A percentile compares a stretch with the other conserved stretches of the same genome.
Conservation (phyloP, 2,113 vertebrate genomes). For the Sinocyclocheilus maitianheensis region DNA sequence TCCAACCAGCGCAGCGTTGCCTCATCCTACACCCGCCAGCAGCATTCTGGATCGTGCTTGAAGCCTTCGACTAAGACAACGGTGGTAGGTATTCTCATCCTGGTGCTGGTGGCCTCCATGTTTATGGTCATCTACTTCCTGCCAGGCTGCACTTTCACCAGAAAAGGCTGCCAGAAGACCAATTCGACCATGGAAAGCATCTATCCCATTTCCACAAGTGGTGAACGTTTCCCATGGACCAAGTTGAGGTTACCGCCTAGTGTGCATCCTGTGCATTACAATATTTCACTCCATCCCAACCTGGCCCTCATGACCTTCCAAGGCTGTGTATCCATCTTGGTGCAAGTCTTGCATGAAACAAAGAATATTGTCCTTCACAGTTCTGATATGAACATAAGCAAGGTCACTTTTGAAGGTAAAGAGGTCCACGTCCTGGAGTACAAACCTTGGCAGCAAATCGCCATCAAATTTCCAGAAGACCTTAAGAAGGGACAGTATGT, state of each 20-base stretch:
- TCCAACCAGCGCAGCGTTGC: slow-evolving; percentile 76
- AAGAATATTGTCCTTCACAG: slow-evolving; percentile 85
- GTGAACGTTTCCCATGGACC: slow-evolving; percentile 89
- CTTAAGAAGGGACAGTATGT: slow-evolving; percentile 81
- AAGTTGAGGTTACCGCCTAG: slow-evolving; percentile 81
- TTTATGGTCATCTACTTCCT: slow-evolving; percentile 86
- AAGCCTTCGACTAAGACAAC: slow-evolving; percentile 79
- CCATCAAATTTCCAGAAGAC: slow-evolving; percentile 77
- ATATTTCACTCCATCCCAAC: slow-evolving; percentile 84
- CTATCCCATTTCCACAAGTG: slow-evolving; percentile 82
- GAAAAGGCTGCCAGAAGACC: slow-evolving; percentile 85
- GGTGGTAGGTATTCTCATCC: slow-evolving; percentile 79
- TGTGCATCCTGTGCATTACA: slow-evolving; percentile 83
- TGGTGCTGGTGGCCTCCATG: slow-evolving; percentile 82
- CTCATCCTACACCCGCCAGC: slow-evolving; percentile 79
- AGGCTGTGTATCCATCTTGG: slow-evolving; percentile 80
- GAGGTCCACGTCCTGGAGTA: slow-evolving; percentile 82
- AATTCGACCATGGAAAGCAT: slow-evolving; percentile 74
- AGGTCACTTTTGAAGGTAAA: slow-evolving; percentile 66
- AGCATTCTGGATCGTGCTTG: slow-evolving; percentile 74
- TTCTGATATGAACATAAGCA: slow-evolving; percentile 82
- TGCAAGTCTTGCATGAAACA: slow-evolving; percentile 77
- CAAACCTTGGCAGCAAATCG: slow-evolving; percentile 84
- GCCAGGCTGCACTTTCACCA: slow-evolving; percentile 92
- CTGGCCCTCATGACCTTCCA: slow-evolving; percentile 81